Conservation (phyloP, 1,140 invertebrate genomes). For the Aphis gossypii region DNA sequence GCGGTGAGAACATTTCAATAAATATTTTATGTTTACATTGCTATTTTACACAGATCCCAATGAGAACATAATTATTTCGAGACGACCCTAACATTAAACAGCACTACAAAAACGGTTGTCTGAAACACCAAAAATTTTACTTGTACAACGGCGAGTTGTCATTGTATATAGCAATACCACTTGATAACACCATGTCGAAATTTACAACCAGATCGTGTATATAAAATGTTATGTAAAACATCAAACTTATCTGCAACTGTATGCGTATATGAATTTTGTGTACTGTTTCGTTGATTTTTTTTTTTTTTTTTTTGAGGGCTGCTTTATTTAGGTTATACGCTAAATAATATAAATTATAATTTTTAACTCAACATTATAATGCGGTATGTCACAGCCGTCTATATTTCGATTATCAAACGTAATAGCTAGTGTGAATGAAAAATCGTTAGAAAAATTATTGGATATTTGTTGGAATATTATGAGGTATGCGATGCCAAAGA, state of each 20-base stretch:
- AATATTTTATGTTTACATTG: conserved; percentile 1
- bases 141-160: neutral
- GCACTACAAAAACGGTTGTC: neutral
- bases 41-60: neutral
- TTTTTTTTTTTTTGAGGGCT: too few relatives aligned
- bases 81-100: neutral
- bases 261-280: neutral
- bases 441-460: neutral
- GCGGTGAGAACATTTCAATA: conserved; percentile 18
- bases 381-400: neutral
- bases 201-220: too few relatives aligned
- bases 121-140: neutral
- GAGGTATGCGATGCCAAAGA: neutral
- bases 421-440: neutral
- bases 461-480: neutral
- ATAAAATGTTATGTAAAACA: too few relatives aligned
- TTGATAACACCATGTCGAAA: neutral
- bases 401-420: neutral
- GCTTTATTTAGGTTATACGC: neutral
- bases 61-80: neutral
- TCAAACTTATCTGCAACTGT: neutral
- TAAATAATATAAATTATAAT: neutral
- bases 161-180: neutral
- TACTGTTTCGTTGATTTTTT: neutral
- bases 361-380: neutral